Evolutionary conservation across 2,113 vertebrate genomes (phyloP).

Genomic region (Entosphenus tridentatus): DNA sequence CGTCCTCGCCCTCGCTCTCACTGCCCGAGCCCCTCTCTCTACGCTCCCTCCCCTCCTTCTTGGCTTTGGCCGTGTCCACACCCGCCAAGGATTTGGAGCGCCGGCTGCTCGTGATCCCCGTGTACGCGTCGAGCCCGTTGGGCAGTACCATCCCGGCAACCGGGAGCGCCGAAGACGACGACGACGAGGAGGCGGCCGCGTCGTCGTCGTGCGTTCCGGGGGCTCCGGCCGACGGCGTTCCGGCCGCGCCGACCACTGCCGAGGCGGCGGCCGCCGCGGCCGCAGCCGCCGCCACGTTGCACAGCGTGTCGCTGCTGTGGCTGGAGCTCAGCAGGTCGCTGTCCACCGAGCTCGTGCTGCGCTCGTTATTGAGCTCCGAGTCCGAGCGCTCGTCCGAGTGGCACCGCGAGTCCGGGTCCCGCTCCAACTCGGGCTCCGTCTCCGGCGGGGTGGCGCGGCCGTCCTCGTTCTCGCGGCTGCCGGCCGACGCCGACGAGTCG

Average conservation of each 20-base stretch:
- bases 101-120: conserved; percentile 75
- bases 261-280: not conserved
- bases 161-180: no score
- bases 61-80: conserved; percentile 42
- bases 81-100: conserved; percentile 39
- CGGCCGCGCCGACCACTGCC: no score
- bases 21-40: conserved; percentile 93
- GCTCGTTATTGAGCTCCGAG: conserved; percentile 85
- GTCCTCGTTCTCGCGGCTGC: conserved; percentile 59
- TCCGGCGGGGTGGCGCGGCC: conserved; percentile 31
- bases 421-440: not conserved
- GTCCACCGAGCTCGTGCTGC: conserved; percentile 93
- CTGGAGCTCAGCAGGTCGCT: conserved; percentile 96
- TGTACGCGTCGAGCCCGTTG: conserved; percentile 82
- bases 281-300: conserved; percentile 53
- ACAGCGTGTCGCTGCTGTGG: conserved; percentile 89
- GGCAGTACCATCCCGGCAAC: conserved; percentile 22
- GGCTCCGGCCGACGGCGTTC: no score
- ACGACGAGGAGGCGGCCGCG: no score
- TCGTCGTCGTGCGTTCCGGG: no score
- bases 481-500: conserved; percentile 43
- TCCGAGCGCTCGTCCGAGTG: conserved; percentile 72
- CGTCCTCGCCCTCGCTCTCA: conserved; percentile 93
- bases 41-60: conserved; percentile 93
- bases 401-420: conserved; percentile 47